Evolutionary conservation across 1,140 invertebrate species (phyloP).

Genomic region (Apis laboriosa): DNA sequence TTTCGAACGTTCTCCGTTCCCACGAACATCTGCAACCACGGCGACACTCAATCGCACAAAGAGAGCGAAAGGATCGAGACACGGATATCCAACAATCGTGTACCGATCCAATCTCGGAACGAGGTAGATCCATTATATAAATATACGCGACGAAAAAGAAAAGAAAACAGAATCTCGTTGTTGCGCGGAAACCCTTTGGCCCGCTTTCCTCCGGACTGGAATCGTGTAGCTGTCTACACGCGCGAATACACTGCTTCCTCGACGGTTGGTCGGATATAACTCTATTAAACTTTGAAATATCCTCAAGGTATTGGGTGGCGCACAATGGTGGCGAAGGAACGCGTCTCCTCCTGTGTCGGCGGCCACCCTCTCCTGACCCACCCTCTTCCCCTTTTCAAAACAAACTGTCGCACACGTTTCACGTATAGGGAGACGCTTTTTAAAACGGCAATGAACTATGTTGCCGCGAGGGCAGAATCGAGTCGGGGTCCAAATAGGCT

Average conservation of each 20-base stretch:
- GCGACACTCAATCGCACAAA: neutral
- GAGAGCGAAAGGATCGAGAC: constrained; percentile 6
- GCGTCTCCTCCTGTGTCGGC: constrained; percentile 58
- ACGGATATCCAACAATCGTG: constrained; percentile 19
- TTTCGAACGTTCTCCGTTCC: neutral
- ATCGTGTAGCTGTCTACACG: constrained; percentile 12
- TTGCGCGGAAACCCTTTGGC: neutral
- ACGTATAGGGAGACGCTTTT: constrained; percentile 58
- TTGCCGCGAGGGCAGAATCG: constrained; percentile 45
- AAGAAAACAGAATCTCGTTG: neutral
- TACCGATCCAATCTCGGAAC: constrained; percentile 1
- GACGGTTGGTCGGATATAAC: constrained; percentile 43
- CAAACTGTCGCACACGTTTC: constrained; percentile 62
- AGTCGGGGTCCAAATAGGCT: neutral
- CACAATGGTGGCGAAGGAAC: constrained; percentile 55
- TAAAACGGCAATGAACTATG: constrained; percentile 64
- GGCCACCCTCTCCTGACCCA: constrained; percentile 4
- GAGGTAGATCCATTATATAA: constrained; percentile 37
- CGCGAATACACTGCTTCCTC: constrained; percentile 36
- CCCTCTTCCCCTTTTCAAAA: constrained; percentile 36
- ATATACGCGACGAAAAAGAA: constrained; percentile 15
- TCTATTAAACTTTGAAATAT: constrained; percentile 67
- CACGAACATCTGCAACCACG: constrained; percentile 8
- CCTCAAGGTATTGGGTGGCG: constrained; percentile 53
- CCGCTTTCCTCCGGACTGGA: neutral